Evolutionary conservation across 2,113 vertebrate species (phyloP), one percentile per base, ranked within the genome.

Genomic region (Vombatus ursinus): DNA sequence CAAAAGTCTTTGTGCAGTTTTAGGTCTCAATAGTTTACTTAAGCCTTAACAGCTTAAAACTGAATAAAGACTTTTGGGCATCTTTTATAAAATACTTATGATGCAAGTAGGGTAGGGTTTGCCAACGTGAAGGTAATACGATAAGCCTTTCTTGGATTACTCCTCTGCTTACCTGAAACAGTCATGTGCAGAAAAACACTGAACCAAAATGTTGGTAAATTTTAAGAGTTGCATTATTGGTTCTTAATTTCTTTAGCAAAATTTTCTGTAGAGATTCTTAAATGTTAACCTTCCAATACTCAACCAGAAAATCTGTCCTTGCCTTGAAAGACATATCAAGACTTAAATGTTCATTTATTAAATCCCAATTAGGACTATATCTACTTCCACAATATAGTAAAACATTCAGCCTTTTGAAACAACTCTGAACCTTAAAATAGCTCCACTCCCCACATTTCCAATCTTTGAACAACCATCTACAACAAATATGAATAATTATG

Each of bases 31-130:
- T 8, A 77, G 61, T n/a, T 77, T 77, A 77, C n/a, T 68, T 68
- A 68, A 37, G 61, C 10, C 12, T 5, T 68, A 77, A n/a, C 2
- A 19, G 61, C n/a, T 84, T 84, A 84, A 84, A 84, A 84, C 6
- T 31, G 54, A 26, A 61, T 26, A 28, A 61, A 61, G 28, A 61
- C 26, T 61, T 61, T 61, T 26, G 50, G 50, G 8, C 26, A 61
- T 28, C 26, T 77, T 77, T 84, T 96, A 54, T 95, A 94, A 92
- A 50, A 50, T 31, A 91, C 91, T 8, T 94, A 51, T 93, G 94
- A 91, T 50, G 22, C 7, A 95, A 93, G 8, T 11, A 61, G 19
- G 49, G 23, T 25, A 90, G 96, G 96, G 14, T 54, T 37, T 92
- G 48, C 12, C 92, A 96, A 84, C n/a, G 44, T 84, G n/a, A 68